Conservation (phyloP, 1,140 invertebrate genomes). For the Cheumatopsyche charites region DNA sequence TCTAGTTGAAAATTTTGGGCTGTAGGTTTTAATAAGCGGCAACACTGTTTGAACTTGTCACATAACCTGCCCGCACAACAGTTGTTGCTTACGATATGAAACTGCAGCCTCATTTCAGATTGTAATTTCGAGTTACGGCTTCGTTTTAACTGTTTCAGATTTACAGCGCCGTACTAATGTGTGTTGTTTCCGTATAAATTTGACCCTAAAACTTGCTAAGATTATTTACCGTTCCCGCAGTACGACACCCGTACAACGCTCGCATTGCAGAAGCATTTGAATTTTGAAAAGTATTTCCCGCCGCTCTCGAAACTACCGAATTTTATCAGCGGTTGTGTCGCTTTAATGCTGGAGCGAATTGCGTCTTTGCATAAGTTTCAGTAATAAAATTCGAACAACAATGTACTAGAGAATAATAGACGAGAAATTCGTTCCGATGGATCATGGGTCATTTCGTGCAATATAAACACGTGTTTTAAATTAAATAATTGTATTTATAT, state of each 20-base stretch:
- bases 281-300: too few species aligned
- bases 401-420: too few species aligned
- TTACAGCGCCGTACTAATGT: slow-evolving; percentile 10
- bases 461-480: too few species aligned
- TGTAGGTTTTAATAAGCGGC: not conserved
- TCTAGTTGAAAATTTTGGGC: not conserved
- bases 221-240: slow-evolving; percentile 3
- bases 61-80: not conserved
- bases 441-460: too few species aligned
- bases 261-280: too few species aligned
- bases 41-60: slow-evolving; percentile 1
- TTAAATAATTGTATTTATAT: too few species aligned
- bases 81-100: not conserved
- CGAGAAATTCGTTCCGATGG: too few species aligned
- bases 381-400: too few species aligned
- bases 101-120: slow-evolving; percentile 17
- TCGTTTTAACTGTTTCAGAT: slow-evolving; percentile 19
- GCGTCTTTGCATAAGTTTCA: too few species aligned
- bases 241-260: not conserved
- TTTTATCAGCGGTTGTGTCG: too few species aligned
- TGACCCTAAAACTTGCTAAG: slow-evolving; percentile 19
- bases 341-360: too few species aligned
- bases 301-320: too few species aligned
- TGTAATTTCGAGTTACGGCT: slow-evolving; percentile 18
- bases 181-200: not conserved